Base-by-base conservation (phyloP, 1,140 invertebrate genomes). In the Aphaenogaster floridana region DNA sequence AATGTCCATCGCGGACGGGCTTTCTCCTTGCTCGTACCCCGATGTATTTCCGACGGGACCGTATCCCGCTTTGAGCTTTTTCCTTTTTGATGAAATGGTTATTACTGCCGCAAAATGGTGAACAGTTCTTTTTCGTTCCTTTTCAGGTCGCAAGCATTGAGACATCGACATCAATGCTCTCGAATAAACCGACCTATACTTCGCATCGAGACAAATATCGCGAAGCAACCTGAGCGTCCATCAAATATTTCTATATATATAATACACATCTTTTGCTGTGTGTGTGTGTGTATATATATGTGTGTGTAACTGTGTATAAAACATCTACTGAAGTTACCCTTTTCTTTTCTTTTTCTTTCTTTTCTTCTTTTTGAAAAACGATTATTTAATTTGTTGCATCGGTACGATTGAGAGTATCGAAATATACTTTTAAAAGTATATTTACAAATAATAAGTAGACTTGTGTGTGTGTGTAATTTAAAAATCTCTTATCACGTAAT, bases 81-180 rank as follows among this genome's bases (percentile, higher is more conserved):
- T 84, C 63, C 69, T 84, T 84, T 84, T 76, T 84, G 80, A 84
- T 84, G 69, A 84, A 84, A 84, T 84, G 80, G 80, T 84, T 84
- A 84, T 84, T 84, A 76, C 80, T 63, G 13, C 69, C 57, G 80
- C 80, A 61, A 28, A 28, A 84, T 71, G 42, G 42, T 34, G 69
- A 69, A 48, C 80, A 42, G 69, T 84, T 84, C 80, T 74, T 76
- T 76, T 61, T 76, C 54, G 54, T 84, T 76, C 54, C n/a, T 8
- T 81, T 81, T 81, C 48, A 54, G 21, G 68, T 83, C 69, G 28
- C 54, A 28, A 72, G 66, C 28, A 83, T 74, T 45, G 68, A 83
- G 42, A 83, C 80, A 83, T 83, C 68, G 68, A 83, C 79, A 36
- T 72, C 45, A 69, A 74, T 57, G 28, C 63, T 83, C 17, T 42